phyloP scores from a whole-genome alignment of 2,797 vertebrate species.

The Manis pentadactyla region DNA sequence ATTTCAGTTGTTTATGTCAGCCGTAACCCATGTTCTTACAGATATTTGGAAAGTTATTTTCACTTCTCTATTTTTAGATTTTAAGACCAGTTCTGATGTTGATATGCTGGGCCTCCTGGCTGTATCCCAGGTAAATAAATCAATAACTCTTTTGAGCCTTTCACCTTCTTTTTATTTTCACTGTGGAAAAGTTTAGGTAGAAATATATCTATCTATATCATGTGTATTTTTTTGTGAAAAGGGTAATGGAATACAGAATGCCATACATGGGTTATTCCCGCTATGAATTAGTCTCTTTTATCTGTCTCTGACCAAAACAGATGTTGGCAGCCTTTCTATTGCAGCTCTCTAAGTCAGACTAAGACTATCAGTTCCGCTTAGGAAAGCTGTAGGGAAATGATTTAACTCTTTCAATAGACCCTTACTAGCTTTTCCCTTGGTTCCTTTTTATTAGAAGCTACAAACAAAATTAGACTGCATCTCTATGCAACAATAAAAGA shows the following conservation, averaged over 20 bases:
- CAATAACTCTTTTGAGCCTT: neutral
- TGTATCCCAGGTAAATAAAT: slow-evolving; percentile 23
- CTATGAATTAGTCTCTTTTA: slow-evolving; percentile 89
- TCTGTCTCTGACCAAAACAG: slow-evolving; percentile 89
- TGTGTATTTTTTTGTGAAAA: slow-evolving; percentile 60
- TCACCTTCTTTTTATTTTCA: slow-evolving; percentile 48
- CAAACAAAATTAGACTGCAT: slow-evolving; percentile 73
- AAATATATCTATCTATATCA: slow-evolving; percentile 70
- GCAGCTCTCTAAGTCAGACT: slow-evolving; percentile 87
- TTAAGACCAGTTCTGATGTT: neutral
- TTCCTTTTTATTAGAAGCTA: slow-evolving; percentile 67
- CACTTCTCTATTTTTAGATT: neutral
- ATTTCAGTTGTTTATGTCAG: neutral
- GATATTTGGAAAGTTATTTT: neutral
- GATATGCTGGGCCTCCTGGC: neutral
- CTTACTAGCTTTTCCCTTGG: slow-evolving; percentile 58
- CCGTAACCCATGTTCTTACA: neutral
- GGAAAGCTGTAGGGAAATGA: slow-evolving; percentile 83
- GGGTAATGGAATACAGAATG: slow-evolving; percentile 85
- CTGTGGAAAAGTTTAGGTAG: slow-evolving; percentile 61
- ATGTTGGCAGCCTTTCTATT: slow-evolving; percentile 89
- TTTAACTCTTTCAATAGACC: slow-evolving; percentile 84
- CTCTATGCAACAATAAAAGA: slow-evolving; percentile 52
- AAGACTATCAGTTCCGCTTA: slow-evolving; percentile 88
- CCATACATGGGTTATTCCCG: slow-evolving; percentile 85